Conservation (phyloP, 2,113 vertebrate species). For the Dissostichus mawsoni region DNA sequence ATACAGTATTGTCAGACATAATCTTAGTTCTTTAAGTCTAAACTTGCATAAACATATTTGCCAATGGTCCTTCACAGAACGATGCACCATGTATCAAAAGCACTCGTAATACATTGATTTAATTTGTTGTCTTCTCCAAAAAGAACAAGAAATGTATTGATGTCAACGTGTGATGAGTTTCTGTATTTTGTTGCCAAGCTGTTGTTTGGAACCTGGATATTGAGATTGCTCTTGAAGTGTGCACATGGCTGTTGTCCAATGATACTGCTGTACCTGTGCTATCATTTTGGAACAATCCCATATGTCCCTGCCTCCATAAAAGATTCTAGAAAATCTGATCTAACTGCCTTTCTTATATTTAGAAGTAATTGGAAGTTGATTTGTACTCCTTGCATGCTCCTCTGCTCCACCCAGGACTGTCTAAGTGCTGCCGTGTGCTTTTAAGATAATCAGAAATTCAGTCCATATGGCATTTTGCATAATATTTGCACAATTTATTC, state of each 20-base stretch:
- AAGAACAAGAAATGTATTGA: no score
- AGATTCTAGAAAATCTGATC: conserved; percentile 14
- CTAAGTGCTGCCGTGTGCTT: conserved; percentile 23
- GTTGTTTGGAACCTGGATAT: conserved; percentile 30
- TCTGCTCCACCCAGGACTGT: background rate
- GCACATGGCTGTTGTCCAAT: conserved; percentile 26
- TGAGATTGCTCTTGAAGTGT: conserved; percentile 18
- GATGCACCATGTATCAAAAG: background rate
- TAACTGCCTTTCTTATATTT: conserved; percentile 25
- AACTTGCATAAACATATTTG: background rate
- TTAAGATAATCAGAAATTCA: conserved; percentile 33
- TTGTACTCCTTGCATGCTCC: conserved; percentile 13
- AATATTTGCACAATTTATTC: conserved; percentile 23
- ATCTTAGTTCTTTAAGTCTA: conserved; percentile 6
- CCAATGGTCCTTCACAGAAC: background rate
- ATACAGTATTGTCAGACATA: conserved; percentile 20
- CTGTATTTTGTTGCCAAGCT: conserved; percentile 17
- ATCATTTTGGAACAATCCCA: conserved; percentile 14
- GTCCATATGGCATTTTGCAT: conserved; percentile 8
- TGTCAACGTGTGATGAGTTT: background rate
- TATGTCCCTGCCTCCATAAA: conserved; percentile 14
- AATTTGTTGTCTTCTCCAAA: background rate
- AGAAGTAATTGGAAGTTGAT: conserved; percentile 34
- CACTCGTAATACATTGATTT: background rate
- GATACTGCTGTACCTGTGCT: conserved; percentile 1